Evolutionary conservation across 2,113 vertebrate genomes (phyloP), one percentile per base, ranked within the genome.

Genomic region (Elachura formosa): DNA sequence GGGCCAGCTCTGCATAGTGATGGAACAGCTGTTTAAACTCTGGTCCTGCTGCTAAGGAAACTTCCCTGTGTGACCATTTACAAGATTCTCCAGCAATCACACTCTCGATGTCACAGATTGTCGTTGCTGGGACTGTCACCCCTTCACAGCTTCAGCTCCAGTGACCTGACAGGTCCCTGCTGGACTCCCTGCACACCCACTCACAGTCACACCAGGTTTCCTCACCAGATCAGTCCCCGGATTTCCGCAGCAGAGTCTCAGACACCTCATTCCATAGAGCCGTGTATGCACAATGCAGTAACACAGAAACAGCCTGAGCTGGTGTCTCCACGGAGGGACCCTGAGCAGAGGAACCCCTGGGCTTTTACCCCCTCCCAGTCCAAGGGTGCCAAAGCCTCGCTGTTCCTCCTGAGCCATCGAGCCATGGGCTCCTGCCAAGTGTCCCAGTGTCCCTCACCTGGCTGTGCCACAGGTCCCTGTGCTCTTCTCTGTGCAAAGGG

Each of bases 201-300:
- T 34, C 31, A 48, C 41, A 56, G 14, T 5, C 75, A 87, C 11
- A 28, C 3, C 49, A 49, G 21, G 12, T 12, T 63, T 56, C 21
- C 31, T 56, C 25, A 36, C 22, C 0, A 0, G 6, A 14, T 41
- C 12, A 0, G 0, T 12, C 58, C 34, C 34, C 34, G 25, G 10
- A 15, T 64, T 80, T 10, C 36, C 34, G 23, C 0, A 31, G 49
- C 17, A 46, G 38, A 69, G 25, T 2, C 25, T 41, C 34, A 63
- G 3, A 25, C 1, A 1, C 9, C 1, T 41, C 0, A 6, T 23
- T 62, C 7, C 56, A 59, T 1, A n/a, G 13, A 7, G 54, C 28
- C 63, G 28, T 51, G 43, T 51, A 33, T 28, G 14, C 72, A 12
- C 2, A 4, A 24, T 1, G 20, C 34, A 71, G 29, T 34, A 4